phyloP scores from a whole-genome alignment of 2,797 vertebrate species.

The Thamnophis elegans region DNA sequence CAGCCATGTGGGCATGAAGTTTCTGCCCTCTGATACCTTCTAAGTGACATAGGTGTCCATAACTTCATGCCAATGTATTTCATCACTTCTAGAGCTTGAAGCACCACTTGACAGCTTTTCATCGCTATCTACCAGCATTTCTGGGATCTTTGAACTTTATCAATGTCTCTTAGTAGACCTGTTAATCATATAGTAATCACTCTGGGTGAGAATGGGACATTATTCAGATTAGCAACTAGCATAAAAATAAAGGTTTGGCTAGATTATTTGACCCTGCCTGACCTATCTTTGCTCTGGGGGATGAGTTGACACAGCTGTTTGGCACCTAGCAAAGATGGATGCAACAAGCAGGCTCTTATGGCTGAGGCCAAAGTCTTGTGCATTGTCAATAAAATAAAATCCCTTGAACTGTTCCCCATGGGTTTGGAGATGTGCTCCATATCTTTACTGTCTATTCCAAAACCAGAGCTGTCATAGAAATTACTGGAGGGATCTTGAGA shows the following conservation, averaged over 20 bases:
- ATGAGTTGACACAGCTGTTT: neutral
- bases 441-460: neutral
- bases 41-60: neutral
- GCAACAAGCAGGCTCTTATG: neutral
- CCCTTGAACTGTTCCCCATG: neutral
- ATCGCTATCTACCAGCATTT: neutral
- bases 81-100: neutral
- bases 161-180: neutral
- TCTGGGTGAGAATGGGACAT: neutral
- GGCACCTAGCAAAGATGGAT: neutral
- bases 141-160: neutral
- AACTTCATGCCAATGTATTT: neutral
- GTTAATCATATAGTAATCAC: neutral
- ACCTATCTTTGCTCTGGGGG: neutral
- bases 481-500: neutral
- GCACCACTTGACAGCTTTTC: neutral
- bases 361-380: neutral
- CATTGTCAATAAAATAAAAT: neutral
- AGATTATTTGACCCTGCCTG: neutral
- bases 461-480: neutral
- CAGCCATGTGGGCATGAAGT: neutral
- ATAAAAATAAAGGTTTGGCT: neutral
- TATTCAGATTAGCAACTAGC: neutral
- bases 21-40: neutral
- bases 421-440: neutral